Percentiles rank a stretch among this genome's conserved stretches.
These are phyloP conservation scores for Lepisosteus osseus DNA, from an alignment of 2,113 vertebrate genomes.

Conservation along the genomic window DNA sequence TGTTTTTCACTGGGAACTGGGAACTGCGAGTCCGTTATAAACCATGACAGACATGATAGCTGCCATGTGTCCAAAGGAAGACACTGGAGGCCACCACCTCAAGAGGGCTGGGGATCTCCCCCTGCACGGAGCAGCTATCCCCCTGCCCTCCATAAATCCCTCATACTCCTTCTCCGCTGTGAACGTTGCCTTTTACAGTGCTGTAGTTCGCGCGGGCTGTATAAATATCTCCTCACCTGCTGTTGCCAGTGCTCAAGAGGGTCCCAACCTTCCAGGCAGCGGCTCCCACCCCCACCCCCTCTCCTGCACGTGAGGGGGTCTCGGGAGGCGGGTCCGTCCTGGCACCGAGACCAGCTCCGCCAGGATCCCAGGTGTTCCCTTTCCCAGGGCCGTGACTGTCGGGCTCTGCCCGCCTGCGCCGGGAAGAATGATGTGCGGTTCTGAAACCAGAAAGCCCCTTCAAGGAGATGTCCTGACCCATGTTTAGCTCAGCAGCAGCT, in stretches of 20 bases:
- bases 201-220: constrained; percentile 17
- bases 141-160: too few relatives aligned
- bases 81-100: too few relatives aligned
- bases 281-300: too few relatives aligned
- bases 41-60: too few relatives aligned
- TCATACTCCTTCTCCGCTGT: too few relatives aligned
- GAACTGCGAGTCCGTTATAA: too few relatives aligned
- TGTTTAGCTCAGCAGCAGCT: constrained; percentile 46
- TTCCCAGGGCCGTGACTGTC: constrained; percentile 25
- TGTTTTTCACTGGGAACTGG: too few relatives aligned
- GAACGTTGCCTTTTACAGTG: constrained; percentile 3
- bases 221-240: constrained; percentile 15
- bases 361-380: constrained; percentile 37
- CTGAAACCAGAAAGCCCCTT: constrained; percentile 38
- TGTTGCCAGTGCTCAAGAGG: constrained; percentile 14
- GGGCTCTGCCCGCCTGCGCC: constrained; percentile 28
- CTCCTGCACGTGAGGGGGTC: neutral
- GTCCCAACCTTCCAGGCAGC: constrained; percentile 28
- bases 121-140: too few relatives aligned
- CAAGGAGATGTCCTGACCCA: constrained; percentile 22
- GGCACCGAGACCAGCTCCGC: constrained; percentile 31
- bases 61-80: neutral
- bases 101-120: too few relatives aligned
- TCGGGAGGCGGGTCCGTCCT: constrained; percentile 7
- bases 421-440: constrained; percentile 42